Evolutionary conservation across 2,797 vertebrate species (phyloP).

Genomic region (Artibeus lituratus): DNA sequence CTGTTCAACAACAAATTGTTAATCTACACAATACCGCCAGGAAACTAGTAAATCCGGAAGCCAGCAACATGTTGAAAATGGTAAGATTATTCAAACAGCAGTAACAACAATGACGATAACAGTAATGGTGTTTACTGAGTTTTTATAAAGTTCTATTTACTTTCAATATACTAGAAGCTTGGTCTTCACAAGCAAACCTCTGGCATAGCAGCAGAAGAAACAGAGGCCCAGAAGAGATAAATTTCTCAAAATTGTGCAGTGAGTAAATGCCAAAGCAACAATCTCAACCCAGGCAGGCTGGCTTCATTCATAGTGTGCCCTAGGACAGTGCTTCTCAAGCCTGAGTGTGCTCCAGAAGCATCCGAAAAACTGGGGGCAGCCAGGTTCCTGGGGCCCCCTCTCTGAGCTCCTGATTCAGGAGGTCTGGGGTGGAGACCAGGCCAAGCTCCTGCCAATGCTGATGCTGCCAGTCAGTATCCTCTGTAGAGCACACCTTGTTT

Average conservation of each 20-base stretch:
- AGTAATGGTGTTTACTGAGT: neutral
- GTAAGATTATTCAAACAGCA: slow-evolving; percentile 60
- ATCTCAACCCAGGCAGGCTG: neutral
- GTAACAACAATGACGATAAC: neutral
- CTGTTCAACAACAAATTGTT: slow-evolving; percentile 71
- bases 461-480: neutral
- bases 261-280: neutral
- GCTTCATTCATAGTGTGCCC: neutral
- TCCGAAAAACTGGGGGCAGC: neutral
- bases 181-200: neutral
- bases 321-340: neutral
- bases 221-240: neutral
- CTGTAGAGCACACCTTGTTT: rapidly evolving
- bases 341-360: neutral
- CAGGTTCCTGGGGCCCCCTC: neutral
- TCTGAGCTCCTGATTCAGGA: neutral
- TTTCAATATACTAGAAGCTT: neutral
- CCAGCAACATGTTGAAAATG: slow-evolving; percentile 80
- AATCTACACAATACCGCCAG: slow-evolving; percentile 73
- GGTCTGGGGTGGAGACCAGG: neutral
- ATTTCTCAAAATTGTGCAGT: neutral
- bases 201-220: neutral
- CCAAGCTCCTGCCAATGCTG: neutral
- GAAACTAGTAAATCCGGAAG: slow-evolving; percentile 71
- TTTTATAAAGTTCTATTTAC: neutral